Conservation (phyloP, 2,888 invertebrate genomes). For the Chymomyza procnemis region DNA sequence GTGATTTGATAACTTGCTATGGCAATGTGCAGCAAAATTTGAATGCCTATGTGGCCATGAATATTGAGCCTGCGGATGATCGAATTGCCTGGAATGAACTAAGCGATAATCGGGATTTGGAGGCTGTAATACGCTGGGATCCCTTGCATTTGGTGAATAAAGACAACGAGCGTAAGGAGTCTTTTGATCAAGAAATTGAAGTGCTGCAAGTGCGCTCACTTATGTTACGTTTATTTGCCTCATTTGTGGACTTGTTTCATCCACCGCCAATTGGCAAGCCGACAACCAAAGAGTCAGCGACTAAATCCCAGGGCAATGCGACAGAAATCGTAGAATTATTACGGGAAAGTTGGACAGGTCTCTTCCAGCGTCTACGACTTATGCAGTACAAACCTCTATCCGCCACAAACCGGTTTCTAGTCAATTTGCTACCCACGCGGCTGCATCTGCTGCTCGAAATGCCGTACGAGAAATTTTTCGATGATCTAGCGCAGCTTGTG, state of each 20-base stretch:
- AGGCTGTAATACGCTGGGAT: slow-evolving; percentile 85
- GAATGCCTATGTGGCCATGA: slow-evolving; percentile 81
- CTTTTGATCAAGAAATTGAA: slow-evolving; percentile 76
- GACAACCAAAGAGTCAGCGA: slow-evolving; percentile 1
- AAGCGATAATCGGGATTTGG: slow-evolving; percentile 88
- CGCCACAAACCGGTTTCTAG: slow-evolving; percentile 74
- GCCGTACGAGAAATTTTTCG: slow-evolving; percentile 77
- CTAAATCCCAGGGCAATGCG: slow-evolving; percentile 39
- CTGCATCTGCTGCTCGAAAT: slow-evolving; percentile 75
- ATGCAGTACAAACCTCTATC: slow-evolving; percentile 74
- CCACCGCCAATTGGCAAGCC: slow-evolving; percentile 40
- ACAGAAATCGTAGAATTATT: slow-evolving; percentile 69
- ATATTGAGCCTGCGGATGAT: slow-evolving; percentile 82
- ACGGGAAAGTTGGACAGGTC: slow-evolving; percentile 73
- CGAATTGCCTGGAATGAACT: slow-evolving; percentile 82
- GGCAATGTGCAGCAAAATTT: slow-evolving; percentile 78
- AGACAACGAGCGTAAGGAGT: slow-evolving; percentile 70
- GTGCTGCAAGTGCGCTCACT: slow-evolving; percentile 75
- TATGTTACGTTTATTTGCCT: slow-evolving; percentile 74
- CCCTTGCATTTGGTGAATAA: slow-evolving; percentile 79
- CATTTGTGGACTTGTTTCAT: slow-evolving; percentile 76
- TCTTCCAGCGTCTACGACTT: slow-evolving; percentile 72
- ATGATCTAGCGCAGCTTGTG: slow-evolving; percentile 75
- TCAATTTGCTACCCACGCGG: slow-evolving; percentile 78
- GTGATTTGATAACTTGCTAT: slow-evolving; percentile 82